These are phyloP conservation scores for Muscicapa comitata DNA, from an alignment of 2,797 vertebrate genomes.

Conservation along the genomic window DNA sequence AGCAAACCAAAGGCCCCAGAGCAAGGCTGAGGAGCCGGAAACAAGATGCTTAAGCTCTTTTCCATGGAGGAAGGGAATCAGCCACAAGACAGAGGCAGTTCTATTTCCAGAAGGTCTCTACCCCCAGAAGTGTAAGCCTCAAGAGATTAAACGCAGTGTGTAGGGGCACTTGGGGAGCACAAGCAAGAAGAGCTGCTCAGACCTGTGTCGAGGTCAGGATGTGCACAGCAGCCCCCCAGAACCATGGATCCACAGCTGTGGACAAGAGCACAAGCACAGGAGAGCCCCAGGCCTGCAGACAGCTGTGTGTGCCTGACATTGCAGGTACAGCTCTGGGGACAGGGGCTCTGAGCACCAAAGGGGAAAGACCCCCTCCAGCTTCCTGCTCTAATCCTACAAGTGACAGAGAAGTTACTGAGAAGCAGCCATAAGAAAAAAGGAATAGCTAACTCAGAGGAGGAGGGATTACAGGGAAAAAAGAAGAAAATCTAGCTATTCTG, in stretches of 20 bases:
- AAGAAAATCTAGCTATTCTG: not conserved
- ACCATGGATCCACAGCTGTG: not conserved
- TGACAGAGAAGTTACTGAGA: not conserved
- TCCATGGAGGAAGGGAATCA: not conserved
- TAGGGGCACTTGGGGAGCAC: not conserved
- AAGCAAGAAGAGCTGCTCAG: not conserved
- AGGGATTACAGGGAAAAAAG: not conserved
- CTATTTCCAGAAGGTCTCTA: not conserved
- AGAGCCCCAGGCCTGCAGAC: not conserved
- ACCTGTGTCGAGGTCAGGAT: not conserved
- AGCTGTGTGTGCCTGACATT: not conserved
- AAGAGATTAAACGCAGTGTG: fast-evolving
- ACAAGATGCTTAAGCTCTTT: not conserved
- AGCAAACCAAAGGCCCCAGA: not conserved
- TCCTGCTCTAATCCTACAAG: not conserved
- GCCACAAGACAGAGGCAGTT: not conserved
- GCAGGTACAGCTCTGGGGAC: not conserved
- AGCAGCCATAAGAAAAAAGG: not conserved
- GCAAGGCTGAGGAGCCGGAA: not conserved
- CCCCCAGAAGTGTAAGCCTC: not conserved
- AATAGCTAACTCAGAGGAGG: not conserved
- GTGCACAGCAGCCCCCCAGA: not conserved
- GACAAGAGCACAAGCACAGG: not conserved
- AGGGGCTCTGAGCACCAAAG: not conserved
- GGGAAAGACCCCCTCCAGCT: not conserved